A percentile compares a stretch with the other conserved stretches of the same genome.
phyloP scores from a whole-genome alignment of 2,888 invertebrate genomes.

The Platycnemis pennipes region DNA sequence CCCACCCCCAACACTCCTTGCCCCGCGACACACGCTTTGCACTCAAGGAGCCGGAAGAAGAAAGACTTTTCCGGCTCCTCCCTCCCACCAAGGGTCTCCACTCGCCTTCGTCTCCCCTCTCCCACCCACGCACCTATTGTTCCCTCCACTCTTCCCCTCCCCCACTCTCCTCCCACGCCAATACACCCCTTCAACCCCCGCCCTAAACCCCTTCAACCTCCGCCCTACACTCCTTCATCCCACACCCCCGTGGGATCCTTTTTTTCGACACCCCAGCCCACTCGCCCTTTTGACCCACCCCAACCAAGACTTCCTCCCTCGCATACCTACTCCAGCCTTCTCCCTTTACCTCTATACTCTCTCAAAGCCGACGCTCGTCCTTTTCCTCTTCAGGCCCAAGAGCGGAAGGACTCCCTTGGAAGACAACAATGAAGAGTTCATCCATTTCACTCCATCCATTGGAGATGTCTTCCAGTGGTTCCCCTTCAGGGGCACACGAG shows the following conservation, averaged over 20 bases:
- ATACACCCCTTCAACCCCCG: neutral
- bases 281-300: constrained; percentile 45
- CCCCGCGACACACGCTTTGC: neutral
- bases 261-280: neutral
- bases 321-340: neutral
- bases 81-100: neutral
- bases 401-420: constrained; percentile 45
- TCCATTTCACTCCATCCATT: constrained; percentile 54
- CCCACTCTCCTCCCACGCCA: neutral
- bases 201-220: neutral
- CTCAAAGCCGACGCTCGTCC: neutral
- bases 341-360: neutral
- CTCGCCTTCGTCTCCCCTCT: neutral
- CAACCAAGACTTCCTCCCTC: neutral
- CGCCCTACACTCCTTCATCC: no score
- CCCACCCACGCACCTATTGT: constrained; percentile 32
- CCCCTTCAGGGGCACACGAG: neutral
- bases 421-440: constrained; percentile 56
- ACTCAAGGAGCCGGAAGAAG: neutral
- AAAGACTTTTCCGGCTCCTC: neutral
- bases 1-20: neutral
- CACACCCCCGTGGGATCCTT: neutral
- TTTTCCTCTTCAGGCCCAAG: neutral
- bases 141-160: constrained; percentile 6
- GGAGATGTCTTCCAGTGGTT: constrained; percentile 30